Evolutionary conservation across 2,113 vertebrate genomes (phyloP), one percentile per base, ranked within the genome.

Genomic region (Erinaceus europaeus): DNA sequence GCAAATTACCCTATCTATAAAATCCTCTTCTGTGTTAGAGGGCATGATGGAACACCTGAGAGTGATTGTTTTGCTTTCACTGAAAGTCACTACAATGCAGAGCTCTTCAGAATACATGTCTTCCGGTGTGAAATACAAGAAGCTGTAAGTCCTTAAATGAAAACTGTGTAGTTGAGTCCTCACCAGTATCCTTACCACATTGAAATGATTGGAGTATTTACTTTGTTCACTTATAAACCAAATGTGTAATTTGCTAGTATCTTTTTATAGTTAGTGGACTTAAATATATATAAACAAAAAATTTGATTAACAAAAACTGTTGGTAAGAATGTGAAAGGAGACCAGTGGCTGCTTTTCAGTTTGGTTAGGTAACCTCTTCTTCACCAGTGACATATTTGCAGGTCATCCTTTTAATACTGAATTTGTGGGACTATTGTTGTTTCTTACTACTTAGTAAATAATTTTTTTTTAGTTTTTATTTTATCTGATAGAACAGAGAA

Each of bases 11-110:
- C 99, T 23, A 99, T 99, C 95, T 99, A 99, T 95, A 99, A 99
- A 97, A 99, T 99, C 91, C 98, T 99, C 83, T 99, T 99, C 96
- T 99, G 99, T 92, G 99, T 99, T 72, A 96, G 99, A 87, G 99
- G 99, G 42, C 99, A 99, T 20, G 98, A 99, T 50, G 98, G 98
- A 42, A 99, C 99, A 64, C 97, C 98, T 7, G 99, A 99, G 97
- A 99, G 98, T 2, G 99, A 99, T 97, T 99, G 99, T 96, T 99
- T 99, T 92, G 99, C 99, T 93, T 99, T 99, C 96, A 99, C 99
- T 11, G 99, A 99, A 97, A 99, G 99, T 97, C 99, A 99, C 97
- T 98, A 98, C 97, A 99, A 99, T 50, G 97, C 99, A 0, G 99
- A 99, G 94, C 99, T 99, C 97, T 99, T 99, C 98, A 98, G 99